Evolutionary conservation across 2,888 invertebrate species (phyloP), one percentile per base, ranked within the genome.

Genomic region (Tinea semifulvella): DNA sequence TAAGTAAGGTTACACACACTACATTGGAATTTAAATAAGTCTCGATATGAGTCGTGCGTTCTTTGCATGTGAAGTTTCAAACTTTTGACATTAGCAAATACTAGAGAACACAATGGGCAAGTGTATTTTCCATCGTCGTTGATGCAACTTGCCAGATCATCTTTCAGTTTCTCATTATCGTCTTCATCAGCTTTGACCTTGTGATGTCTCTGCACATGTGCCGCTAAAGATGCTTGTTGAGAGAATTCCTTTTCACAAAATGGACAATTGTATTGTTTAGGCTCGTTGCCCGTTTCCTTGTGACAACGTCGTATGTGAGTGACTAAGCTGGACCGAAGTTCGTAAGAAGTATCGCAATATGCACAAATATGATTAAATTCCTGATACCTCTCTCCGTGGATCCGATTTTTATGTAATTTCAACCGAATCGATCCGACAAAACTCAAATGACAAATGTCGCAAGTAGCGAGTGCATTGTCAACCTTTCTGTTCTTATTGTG

Each of bases 171-270:
- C 43, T 42, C 46, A 39, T 42, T 25, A 7, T 25, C n/a, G n/a
- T n/a, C n/a, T n/a, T n/a, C n/a, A n/a, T n/a, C n/a, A n/a, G n/a
- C n/a, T n/a, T n/a, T n/a, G n/a, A 25, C 25, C 6, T 25, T 55
- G 49, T 80, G 79, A 11, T 75, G 77, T 20, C 79, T 62, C 51
- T 76, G 77, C 1, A 80, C 67, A 45, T 80, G 79, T 25, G 77
- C 56, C 0, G 68, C 60, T 16, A 77, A 79, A 1, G 77, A 74
- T 48, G 77, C 76, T 10, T 76, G 53, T 53, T 65, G 70, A 1
- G 61, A 61, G 42, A 74, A 80, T 0, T 68, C 60, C 53, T 71
- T 74, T 0, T 69, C 64, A 47, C 79, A 80, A 48, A 75, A 74
- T 0, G 75, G 71, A 36, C 79, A 80, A 11, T 63, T 70, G 40